phyloP scores from a whole-genome alignment of 2,888 invertebrate genomes.

The Lymantria monacha region DNA sequence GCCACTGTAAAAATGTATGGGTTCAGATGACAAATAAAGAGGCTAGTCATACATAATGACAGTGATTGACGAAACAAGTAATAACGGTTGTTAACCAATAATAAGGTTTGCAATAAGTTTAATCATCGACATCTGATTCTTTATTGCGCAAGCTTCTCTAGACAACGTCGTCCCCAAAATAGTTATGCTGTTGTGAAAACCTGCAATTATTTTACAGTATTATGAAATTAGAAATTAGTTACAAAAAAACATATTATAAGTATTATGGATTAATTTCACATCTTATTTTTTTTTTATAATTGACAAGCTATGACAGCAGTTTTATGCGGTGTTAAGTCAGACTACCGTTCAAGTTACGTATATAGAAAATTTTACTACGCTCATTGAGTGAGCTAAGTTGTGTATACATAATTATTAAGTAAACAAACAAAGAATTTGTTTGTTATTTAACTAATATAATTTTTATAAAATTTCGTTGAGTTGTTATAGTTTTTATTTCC shows the following conservation, averaged over 20 bases:
- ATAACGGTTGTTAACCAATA: conserved; percentile 70
- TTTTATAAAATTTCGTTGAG: too few species aligned
- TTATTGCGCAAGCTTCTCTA: conserved; percentile 51
- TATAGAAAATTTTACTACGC: too few species aligned
- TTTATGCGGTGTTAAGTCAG: too few species aligned
- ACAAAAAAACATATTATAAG: conserved; percentile 58
- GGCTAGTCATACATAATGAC: conserved; percentile 55
- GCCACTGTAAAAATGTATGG: conserved; percentile 30
- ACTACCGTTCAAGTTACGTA: too few species aligned
- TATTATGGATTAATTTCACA: too few species aligned
- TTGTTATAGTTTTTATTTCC: too few species aligned
- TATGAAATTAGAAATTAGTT: conserved; percentile 65
- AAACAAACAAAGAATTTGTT: too few species aligned
- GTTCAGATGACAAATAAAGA: conserved; percentile 55
- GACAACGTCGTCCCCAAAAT: conserved; percentile 54
- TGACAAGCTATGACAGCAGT: too few species aligned
- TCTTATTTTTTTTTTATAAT: too few species aligned
- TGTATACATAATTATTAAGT: too few species aligned
- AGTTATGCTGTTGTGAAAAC: conserved; percentile 42
- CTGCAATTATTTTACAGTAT: conserved; percentile 65
- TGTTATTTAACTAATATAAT: too few species aligned
- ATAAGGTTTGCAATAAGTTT: conserved; percentile 62
- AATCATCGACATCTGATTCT: conserved; percentile 59
- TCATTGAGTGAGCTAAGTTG: too few species aligned
- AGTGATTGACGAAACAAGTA: conserved; percentile 62